Evolutionary conservation across 2,797 vertebrate genomes (phyloP).

Genomic region (Lacerta agilis): DNA sequence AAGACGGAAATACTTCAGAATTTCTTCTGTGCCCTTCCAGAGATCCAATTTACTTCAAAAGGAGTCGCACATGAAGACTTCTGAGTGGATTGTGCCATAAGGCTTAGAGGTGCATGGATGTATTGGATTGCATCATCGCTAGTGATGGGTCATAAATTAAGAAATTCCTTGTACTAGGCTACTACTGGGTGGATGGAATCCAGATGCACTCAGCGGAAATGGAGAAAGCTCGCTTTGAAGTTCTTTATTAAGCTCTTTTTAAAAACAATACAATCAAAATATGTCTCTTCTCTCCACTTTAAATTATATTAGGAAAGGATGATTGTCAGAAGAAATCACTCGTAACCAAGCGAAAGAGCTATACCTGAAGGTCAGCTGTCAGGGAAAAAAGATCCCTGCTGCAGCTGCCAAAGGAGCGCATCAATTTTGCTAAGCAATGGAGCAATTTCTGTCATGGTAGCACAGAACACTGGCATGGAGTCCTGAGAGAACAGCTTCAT

Average conservation of each 20-base stretch:
- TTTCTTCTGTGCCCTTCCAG: not conserved
- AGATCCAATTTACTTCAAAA: not conserved
- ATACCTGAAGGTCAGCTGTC: not conserved
- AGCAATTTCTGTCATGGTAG: constrained; percentile 18
- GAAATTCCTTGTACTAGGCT: constrained; percentile 26
- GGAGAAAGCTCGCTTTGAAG: not conserved
- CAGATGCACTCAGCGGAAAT: not conserved
- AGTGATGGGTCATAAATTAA: constrained; percentile 36
- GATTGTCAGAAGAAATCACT: not conserved
- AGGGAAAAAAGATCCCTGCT: constrained; percentile 28
- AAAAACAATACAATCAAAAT: constrained; percentile 3
- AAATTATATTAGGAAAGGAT: not conserved
- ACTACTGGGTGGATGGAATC: not conserved
- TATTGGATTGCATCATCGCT: constrained; percentile 5
- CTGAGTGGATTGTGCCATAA: not conserved
- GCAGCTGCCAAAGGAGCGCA: constrained; percentile 47
- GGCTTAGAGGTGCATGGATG: constrained; percentile 22
- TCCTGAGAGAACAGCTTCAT: constrained; percentile 31
- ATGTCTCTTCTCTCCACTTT: not conserved
- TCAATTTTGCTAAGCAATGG: constrained; percentile 41
- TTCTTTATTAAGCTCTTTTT: not conserved
- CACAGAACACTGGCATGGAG: constrained; percentile 26
- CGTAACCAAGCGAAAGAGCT: not conserved
- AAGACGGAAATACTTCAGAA: not conserved
- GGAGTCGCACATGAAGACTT: not conserved